Conservation (phyloP, 2,797 vertebrate species). For the Myotis pilosus region DNA sequence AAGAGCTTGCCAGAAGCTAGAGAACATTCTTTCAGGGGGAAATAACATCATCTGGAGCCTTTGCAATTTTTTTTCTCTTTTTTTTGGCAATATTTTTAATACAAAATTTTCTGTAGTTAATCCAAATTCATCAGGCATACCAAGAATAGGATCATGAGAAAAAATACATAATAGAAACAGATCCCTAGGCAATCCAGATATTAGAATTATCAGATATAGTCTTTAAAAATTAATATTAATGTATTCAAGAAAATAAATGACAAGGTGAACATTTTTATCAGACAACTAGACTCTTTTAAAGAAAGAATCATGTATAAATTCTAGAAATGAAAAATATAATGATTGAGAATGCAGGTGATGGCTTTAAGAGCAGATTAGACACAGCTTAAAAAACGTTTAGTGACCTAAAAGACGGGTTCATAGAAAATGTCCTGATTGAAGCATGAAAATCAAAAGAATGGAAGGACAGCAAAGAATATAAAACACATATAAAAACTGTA, state of each 20-base stretch:
- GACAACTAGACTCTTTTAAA: background rate
- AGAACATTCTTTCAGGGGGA: background rate
- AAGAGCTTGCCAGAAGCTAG: background rate
- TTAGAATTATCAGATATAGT: background rate
- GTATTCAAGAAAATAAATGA: constrained; percentile 4
- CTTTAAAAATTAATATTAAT: constrained; percentile 11
- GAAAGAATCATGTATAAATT: background rate
- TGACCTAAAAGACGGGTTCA: background rate
- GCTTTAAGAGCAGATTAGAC: background rate
- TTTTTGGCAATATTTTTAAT: background rate
- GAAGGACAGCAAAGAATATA: background rate
- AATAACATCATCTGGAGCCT: background rate
- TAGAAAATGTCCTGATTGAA: background rate
- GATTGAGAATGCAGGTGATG: background rate
- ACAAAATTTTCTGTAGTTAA: background rate
- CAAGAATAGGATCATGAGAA: background rate
- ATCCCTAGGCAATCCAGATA: background rate
- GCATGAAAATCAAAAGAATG: background rate
- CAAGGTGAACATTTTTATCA: background rate
- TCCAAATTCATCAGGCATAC: background rate
- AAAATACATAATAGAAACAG: background rate
- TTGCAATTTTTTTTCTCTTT: background rate
- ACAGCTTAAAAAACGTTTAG: background rate
- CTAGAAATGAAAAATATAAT: background rate
- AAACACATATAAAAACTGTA: background rate